These are phyloP conservation scores for Epizoanthus scotinus DNA, from an alignment of 92 coral and sea anemone genomes.

Conservation along the genomic window DNA sequence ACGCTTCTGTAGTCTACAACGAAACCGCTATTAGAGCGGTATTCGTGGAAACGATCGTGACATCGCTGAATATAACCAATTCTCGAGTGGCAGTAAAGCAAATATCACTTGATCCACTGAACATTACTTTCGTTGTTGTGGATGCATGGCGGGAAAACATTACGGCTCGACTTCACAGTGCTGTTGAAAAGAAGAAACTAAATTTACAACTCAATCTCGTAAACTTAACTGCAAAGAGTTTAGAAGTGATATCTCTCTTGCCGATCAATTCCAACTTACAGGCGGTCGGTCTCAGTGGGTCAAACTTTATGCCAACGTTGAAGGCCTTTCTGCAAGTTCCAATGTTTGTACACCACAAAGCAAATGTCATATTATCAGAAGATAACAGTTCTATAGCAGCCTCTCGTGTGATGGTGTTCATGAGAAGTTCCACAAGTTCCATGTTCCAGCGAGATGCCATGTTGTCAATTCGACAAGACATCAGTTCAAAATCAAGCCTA, in stretches of 20 bases:
- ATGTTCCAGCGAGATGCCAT: constrained; percentile 64
- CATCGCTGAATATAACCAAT: constrained; percentile 1
- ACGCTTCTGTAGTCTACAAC: constrained; percentile 1
- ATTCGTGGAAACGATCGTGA: constrained; percentile 3
- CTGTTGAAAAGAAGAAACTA: constrained; percentile 21
- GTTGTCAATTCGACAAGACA: constrained; percentile 64
- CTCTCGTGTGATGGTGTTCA: constrained; percentile 60
- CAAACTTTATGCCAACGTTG: constrained; percentile 41
- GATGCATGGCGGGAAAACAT: constrained; percentile 11
- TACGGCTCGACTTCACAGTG: constrained; percentile 3
- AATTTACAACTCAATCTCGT: background rate
- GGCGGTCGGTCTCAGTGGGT: constrained; percentile 31
- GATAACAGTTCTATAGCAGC: constrained; percentile 48
- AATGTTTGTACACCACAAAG: constrained; percentile 44
- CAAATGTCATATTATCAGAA: constrained; percentile 61
- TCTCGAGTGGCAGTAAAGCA: constrained; percentile 1
- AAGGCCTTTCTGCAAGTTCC: constrained; percentile 53
- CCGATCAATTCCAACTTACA: background rate
- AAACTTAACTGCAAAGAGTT: background rate
- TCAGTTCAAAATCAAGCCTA: constrained; percentile 45
- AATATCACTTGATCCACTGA: constrained; percentile 10
- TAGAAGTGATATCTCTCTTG: background rate
- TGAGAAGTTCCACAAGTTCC: constrained; percentile 55
- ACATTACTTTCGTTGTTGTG: constrained; percentile 20
- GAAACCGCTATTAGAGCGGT: constrained; percentile 11